These are phyloP conservation scores for Limnephilus lunatus DNA, from an alignment of 2,888 invertebrate genomes.

Conservation along the genomic window DNA sequence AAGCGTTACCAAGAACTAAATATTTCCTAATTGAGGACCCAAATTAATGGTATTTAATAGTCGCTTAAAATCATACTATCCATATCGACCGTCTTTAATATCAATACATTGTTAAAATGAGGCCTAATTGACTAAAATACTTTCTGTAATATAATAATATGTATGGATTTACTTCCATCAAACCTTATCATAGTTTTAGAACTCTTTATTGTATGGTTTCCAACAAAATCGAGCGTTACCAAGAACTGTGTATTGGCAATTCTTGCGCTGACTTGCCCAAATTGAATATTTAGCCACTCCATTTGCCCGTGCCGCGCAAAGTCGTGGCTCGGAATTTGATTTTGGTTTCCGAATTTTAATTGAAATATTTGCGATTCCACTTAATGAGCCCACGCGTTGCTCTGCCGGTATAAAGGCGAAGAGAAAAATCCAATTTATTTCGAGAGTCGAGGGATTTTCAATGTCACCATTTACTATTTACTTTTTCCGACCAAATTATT, in stretches of 20 bases:
- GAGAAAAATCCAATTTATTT: slow-evolving; percentile 8
- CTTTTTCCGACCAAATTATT: background rate
- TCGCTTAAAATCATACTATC: too few species aligned
- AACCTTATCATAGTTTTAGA: background rate
- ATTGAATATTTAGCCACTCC: slow-evolving; percentile 14
- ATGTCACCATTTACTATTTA: background rate
- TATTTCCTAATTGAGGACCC: too few species aligned
- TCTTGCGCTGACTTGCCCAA: background rate
- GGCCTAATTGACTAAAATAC: too few species aligned
- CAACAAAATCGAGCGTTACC: background rate
- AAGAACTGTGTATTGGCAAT: background rate
- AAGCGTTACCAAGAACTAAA: too few species aligned
- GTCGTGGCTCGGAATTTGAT: background rate
- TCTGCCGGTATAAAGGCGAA: background rate
- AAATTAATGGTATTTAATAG: too few species aligned
- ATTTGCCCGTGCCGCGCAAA: background rate
- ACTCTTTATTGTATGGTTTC: background rate
- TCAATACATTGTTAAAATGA: too few species aligned
- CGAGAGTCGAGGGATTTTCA: background rate
- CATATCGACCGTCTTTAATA: too few species aligned
- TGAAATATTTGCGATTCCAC: slow-evolving; percentile 2
- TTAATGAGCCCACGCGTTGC: background rate
- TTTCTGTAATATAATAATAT: too few species aligned
- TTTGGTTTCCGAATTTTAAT: slow-evolving; percentile 21
- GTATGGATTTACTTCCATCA: background rate